Percentiles rank a stretch among this genome's conserved stretches.
These are phyloP conservation scores for Brachionus sp. DNA, from an alignment of 1,140 invertebrate species.

Conservation along the genomic window DNA sequence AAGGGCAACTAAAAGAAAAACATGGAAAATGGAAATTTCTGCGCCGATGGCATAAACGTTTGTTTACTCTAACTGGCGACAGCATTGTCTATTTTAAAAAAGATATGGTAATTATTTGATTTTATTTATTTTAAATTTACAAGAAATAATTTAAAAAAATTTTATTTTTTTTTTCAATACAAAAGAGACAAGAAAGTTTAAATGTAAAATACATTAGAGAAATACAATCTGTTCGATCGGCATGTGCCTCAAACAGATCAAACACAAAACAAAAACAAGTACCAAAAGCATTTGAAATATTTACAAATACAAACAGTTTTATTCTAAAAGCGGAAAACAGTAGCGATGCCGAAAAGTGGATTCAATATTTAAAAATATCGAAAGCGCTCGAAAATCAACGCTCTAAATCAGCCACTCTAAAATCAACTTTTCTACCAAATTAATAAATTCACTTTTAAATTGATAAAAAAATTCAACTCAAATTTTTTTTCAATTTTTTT, in stretches of 20 bases:
- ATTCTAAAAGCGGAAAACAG: constrained; percentile 82
- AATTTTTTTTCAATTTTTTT: background rate
- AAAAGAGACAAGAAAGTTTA: constrained; percentile 9
- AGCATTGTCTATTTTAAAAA: constrained; percentile 74
- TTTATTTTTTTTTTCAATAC: background rate
- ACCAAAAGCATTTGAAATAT: constrained; percentile 91
- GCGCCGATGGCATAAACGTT: constrained; percentile 80
- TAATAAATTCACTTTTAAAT: background rate
- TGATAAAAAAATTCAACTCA: background rate
- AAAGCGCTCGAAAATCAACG: constrained; percentile 16
- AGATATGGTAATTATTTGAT: constrained; percentile 67
- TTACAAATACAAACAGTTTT: constrained; percentile 81
- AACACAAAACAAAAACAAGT: constrained; percentile 66
- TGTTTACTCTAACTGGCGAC: constrained; percentile 85
- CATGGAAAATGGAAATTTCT: constrained; percentile 86
- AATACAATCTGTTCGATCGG: constrained; percentile 45
- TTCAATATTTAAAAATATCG: constrained; percentile 55
- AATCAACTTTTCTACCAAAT: background rate
- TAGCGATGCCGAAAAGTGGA: constrained; percentile 89
- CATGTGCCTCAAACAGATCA: constrained; percentile 53
- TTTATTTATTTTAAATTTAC: constrained; percentile 30
- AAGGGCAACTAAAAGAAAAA: constrained; percentile 90
- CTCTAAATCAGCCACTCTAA: background rate
- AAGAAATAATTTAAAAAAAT: background rate
- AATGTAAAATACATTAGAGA: constrained; percentile 50